Base-by-base conservation (phyloP, 2,888 invertebrate genomes). In the Hoplodrina ambigua region DNA sequence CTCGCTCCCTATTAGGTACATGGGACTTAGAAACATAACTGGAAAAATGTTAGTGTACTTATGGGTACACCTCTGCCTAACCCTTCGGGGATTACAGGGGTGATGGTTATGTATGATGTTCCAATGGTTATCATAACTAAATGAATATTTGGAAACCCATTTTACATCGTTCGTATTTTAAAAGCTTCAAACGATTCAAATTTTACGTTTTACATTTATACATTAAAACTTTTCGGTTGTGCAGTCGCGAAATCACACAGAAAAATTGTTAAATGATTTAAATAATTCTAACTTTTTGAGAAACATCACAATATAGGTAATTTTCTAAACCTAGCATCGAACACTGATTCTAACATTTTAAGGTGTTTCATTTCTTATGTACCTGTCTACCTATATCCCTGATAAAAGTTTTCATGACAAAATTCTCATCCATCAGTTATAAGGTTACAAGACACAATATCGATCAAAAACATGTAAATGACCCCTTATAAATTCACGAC, bases 391-490 rank as follows among this genome's bases (percentile, higher is more conserved):
- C 2, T 1, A 25, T 25, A 25, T 25, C 1, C 25, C 25, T 25
- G 25, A 2, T 25, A 25, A 25, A 25, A 25, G 25, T 25, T 25
- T 25, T 25, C 25, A 25, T 25, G 1, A 2, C 25, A 2, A 25
- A 2, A 25, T 25, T 25, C 25, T 2, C 2, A 25, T 25, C 25
- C 25, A 25, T 25, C 25, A 1, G 1, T 25, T 25, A 25, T 2
- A 1, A 2, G 25, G 8, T 8, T 8, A 37, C 2, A 41, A 41
- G 59, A 30, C 41, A 19, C 13, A 49, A 37, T 44, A 49, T 59
- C 37, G 15, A 56, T 33, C 44, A 58, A 62, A 71, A 44, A 54
- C 73, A 74, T 78, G 57, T 33, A 74, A 74, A 74, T 72, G 15
- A 30, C 2, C 25, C 13, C 11, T 58, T 7, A 49, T 74, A 54